Conservation (phyloP, 2,113 vertebrate species). For the Tinamus guttatus region DNA sequence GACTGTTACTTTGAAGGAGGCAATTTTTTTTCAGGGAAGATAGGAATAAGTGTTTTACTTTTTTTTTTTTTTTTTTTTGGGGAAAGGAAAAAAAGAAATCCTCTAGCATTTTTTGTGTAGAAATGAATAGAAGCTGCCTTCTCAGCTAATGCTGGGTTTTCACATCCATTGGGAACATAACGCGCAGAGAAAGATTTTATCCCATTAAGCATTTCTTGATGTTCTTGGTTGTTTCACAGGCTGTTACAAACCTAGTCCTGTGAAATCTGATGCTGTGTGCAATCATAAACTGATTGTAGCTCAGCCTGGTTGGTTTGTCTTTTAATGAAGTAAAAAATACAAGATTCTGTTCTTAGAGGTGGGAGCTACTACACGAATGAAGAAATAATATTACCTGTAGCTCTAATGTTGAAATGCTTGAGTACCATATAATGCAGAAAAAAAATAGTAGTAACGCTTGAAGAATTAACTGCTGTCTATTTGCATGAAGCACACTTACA, state of each 20-base stretch:
- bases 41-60: too few species aligned
- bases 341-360: not conserved
- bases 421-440: not conserved
- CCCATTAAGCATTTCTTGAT: not conserved
- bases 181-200: not conserved
- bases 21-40: not conserved
- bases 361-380: not conserved
- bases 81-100: too few species aligned
- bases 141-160: not conserved
- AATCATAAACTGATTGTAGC: not conserved
- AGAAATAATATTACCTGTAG: not conserved
- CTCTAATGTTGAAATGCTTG: too few species aligned
- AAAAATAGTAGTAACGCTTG: not conserved
- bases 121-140: not conserved
- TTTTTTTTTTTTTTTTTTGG: too few species aligned
- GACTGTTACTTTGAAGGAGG: not conserved
- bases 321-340: not conserved
- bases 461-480: not conserved
- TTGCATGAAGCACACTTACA: not conserved
- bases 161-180: not conserved
- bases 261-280: rapidly evolving
- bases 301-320: not conserved
- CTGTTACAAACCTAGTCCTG: not conserved
- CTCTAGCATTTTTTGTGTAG: not conserved
- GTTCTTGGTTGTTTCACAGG: not conserved